Percentiles rank a stretch among this genome's conserved stretches.
Evolutionary conservation across 2,888 invertebrate genomes (phyloP).

Genomic region (Acronicta psi): DNA sequence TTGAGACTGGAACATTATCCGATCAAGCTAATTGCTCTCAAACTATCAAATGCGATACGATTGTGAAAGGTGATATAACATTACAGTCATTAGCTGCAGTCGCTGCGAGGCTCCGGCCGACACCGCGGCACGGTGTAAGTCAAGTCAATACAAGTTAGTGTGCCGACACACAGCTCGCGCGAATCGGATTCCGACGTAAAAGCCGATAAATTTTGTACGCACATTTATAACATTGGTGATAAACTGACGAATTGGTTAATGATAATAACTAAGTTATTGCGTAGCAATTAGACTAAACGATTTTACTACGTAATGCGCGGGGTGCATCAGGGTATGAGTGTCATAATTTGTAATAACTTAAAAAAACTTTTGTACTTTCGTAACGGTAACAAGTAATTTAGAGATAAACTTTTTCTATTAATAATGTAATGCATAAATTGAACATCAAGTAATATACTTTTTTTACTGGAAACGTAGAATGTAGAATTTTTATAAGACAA

Average conservation of each 20-base stretch:
- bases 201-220: conserved; percentile 58
- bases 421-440: conserved; percentile 82
- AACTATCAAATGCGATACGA: conserved; percentile 75
- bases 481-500: conserved; percentile 86
- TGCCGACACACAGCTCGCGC: conserved; percentile 18
- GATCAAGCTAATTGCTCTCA: conserved; percentile 47
- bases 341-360: conserved; percentile 84
- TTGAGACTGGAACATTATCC: conserved; percentile 34
- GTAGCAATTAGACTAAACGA: conserved; percentile 82
- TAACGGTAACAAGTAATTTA: conserved; percentile 84
- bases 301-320: conserved; percentile 84
- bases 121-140: conserved; percentile 24
- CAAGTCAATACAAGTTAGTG: conserved; percentile 45
- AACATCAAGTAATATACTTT: conserved; percentile 85
- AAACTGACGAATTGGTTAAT: conserved; percentile 86
- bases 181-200: conserved; percentile 49
- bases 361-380: conserved; percentile 86
- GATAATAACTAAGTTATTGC: conserved; percentile 86
- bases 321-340: conserved; percentile 89
- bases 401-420: conserved; percentile 84
- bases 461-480: conserved; percentile 86
- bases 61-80: conserved; percentile 68
- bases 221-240: conserved; percentile 76
- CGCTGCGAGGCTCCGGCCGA: conserved; percentile 47
- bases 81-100: conserved; percentile 58